These are phyloP conservation scores for Amblyjoppa fuscipennis DNA, from an alignment of 2,888 invertebrate genomes.

Conservation along the genomic window DNA sequence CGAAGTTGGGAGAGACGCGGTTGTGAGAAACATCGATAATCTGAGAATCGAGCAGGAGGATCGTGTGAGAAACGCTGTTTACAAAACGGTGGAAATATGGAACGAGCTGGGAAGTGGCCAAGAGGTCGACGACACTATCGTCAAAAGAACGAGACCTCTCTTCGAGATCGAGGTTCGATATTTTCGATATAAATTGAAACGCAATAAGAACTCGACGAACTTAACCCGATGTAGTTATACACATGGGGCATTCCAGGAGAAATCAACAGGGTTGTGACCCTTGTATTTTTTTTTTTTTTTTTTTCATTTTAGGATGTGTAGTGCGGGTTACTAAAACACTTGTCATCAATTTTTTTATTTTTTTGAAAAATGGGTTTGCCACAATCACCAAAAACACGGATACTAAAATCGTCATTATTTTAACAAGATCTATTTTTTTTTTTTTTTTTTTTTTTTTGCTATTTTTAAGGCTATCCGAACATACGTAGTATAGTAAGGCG, in stretches of 20 bases:
- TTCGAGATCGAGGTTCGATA: slow-evolving; percentile 89
- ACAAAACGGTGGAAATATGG: slow-evolving; percentile 88
- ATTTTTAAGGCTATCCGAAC: too few species aligned
- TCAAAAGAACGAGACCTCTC: slow-evolving; percentile 87
- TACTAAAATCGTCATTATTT: too few species aligned
- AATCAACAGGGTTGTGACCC: too few species aligned
- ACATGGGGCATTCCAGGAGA: background rate
- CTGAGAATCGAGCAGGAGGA: slow-evolving; percentile 76
- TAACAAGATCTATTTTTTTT: too few species aligned
- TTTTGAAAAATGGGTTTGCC: too few species aligned
- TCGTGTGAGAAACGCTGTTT: slow-evolving; percentile 86
- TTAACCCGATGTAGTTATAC: background rate
- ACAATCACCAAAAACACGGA: too few species aligned
- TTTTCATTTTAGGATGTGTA: too few species aligned
- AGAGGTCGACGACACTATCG: slow-evolving; percentile 87
- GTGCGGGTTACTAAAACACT: too few species aligned
- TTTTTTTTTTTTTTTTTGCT: too few species aligned
- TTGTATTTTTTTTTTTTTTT: too few species aligned
- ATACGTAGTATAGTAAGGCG: too few species aligned
- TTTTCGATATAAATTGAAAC: slow-evolving; percentile 86
- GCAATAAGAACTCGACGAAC: background rate
- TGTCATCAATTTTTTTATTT: too few species aligned
- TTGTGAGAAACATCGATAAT: slow-evolving; percentile 81
- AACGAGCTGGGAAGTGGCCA: slow-evolving; percentile 88
- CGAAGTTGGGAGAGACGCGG: slow-evolving; percentile 86